Evolutionary conservation across 2,797 vertebrate species (phyloP).

Genomic region (Xyrichtys novacula): DNA sequence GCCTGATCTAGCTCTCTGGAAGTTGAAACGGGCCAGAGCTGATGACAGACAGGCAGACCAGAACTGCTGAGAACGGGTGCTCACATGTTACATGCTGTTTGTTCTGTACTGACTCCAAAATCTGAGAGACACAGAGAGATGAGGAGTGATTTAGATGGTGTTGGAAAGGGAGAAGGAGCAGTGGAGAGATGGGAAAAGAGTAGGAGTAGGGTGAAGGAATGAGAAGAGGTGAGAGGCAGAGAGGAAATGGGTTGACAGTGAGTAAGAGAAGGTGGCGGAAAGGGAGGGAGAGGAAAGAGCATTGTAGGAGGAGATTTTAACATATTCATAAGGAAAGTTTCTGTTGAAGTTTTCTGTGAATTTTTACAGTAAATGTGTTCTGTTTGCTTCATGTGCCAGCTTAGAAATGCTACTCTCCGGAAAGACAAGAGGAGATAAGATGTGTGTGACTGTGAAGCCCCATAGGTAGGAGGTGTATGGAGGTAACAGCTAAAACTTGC

Average conservation of each 20-base stretch:
- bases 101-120: slow-evolving; percentile 74
- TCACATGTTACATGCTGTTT: slow-evolving; percentile 67
- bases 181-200: slow-evolving; percentile 47
- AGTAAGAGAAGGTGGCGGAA: slow-evolving; percentile 40
- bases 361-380: slow-evolving; percentile 45
- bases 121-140: slow-evolving; percentile 40
- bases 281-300: slow-evolving; percentile 21
- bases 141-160: slow-evolving; percentile 47
- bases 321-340: slow-evolving; percentile 58
- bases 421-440: slow-evolving; percentile 18
- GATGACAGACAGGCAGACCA: slow-evolving; percentile 68
- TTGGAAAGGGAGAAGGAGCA: slow-evolving; percentile 17
- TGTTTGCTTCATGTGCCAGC: slow-evolving; percentile 54
- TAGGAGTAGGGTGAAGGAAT: slow-evolving; percentile 45
- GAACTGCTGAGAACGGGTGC: slow-evolving; percentile 53
- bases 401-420: slow-evolving; percentile 18
- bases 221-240: slow-evolving; percentile 52
- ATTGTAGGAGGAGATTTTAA: slow-evolving; percentile 51
- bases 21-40: slow-evolving; percentile 47
- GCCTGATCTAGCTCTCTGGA: slow-evolving; percentile 35
- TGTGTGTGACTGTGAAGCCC: slow-evolving; percentile 3
- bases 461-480: slow-evolving; percentile 12
- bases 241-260: slow-evolving; percentile 48
- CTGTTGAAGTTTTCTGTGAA: slow-evolving; percentile 21
- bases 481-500: slow-evolving; percentile 29